Conservation (phyloP, 2,113 vertebrate species). For the Malaclemys terrapin region DNA sequence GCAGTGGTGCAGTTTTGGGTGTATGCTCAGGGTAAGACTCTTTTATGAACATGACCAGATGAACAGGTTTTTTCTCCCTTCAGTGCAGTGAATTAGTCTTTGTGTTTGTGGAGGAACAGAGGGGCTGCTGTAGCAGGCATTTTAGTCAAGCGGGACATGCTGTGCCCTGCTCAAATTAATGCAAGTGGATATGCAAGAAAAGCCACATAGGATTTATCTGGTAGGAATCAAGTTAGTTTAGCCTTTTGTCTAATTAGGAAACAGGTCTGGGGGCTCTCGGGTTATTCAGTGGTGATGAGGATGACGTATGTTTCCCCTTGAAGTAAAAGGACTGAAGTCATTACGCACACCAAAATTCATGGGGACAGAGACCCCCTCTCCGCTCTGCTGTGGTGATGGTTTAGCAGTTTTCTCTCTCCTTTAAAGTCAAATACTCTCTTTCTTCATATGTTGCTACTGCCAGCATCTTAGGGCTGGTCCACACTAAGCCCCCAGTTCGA, state of each 20-base stretch:
- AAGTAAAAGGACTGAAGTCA: slow-evolving; percentile 9
- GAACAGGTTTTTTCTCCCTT: background rate
- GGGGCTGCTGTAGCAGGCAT: slow-evolving; percentile 15
- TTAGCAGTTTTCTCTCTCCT: slow-evolving; percentile 15
- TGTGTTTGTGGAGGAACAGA: slow-evolving; percentile 42
- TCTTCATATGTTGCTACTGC: background rate
- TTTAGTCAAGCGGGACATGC: slow-evolving; percentile 28
- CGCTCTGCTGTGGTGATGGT: background rate
- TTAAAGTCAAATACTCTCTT: slow-evolving; percentile 43
- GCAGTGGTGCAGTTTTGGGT: slow-evolving; percentile 19
- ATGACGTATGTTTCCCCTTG: background rate
- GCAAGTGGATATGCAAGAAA: slow-evolving; percentile 18
- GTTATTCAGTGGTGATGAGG: slow-evolving; percentile 28
- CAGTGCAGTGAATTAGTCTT: slow-evolving; percentile 46
- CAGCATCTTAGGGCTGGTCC: background rate
- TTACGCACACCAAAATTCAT: background rate
- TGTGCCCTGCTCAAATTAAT: slow-evolving; percentile 27
- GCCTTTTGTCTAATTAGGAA: slow-evolving; percentile 48
- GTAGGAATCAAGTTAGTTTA: slow-evolving; percentile 21
- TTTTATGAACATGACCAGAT: slow-evolving; percentile 35
- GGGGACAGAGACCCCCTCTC: background rate
- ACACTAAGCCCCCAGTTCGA: no score
- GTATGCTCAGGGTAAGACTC: background rate
- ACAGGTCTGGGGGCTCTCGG: background rate
- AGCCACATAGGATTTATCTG: slow-evolving; percentile 11